Evolutionary conservation across 2,113 vertebrate genomes (phyloP).

Genomic region (Equus quagga): DNA sequence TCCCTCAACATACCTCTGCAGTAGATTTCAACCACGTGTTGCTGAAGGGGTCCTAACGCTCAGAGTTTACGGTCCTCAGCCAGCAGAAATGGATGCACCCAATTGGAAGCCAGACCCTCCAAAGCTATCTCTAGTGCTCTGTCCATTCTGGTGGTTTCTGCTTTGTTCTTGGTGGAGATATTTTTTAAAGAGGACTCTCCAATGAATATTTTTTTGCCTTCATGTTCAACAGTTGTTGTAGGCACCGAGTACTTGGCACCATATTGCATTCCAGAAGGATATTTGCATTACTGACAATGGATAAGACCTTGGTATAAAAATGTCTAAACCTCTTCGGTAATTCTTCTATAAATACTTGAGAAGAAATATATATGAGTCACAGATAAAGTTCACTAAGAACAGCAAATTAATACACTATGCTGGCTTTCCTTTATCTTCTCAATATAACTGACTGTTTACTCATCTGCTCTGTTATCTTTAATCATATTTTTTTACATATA

Average conservation of each 20-base stretch:
- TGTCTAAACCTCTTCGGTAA: neutral
- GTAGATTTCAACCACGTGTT: no score
- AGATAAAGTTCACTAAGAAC: neutral
- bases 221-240: neutral
- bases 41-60: neutral
- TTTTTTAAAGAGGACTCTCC: neutral
- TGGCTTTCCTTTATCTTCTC: neutral
- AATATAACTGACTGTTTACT: neutral
- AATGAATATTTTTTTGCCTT: neutral
- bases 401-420: neutral
- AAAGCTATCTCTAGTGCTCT: neutral
- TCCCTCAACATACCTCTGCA: neutral
- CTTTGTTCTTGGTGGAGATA: neutral
- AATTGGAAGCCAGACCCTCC: neutral
- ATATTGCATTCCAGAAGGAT: neutral
- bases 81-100: neutral
- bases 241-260: neutral
- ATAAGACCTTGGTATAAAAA: neutral
- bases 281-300: neutral
- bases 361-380: neutral
- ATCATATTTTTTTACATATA: neutral
- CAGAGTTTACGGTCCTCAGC: fast-evolving
- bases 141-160: neutral
- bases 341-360: neutral
- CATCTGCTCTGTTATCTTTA: neutral